phyloP scores from a whole-genome alignment of 2,888 invertebrate genomes.

The Tyria jacobaeae region DNA sequence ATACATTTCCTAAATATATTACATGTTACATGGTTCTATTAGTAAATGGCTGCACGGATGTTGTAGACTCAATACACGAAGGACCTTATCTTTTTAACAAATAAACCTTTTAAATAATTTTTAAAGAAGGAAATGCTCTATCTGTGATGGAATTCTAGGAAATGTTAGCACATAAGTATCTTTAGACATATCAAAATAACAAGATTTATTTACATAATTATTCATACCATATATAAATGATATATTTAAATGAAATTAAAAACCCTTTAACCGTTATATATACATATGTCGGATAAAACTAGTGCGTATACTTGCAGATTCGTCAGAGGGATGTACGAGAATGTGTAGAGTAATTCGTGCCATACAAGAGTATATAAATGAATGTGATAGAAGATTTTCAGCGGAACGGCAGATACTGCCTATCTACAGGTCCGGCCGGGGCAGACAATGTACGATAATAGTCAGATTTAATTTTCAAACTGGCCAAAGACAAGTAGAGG shows the following conservation, averaged over 20 bases:
- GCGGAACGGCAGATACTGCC: slow-evolving; percentile 96
- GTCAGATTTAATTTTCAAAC: slow-evolving; percentile 93
- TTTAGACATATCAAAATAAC: too few species aligned
- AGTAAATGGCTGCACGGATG: too few species aligned
- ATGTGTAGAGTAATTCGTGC: slow-evolving; percentile 98
- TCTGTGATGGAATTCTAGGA: not conserved
- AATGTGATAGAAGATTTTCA: slow-evolving; percentile 95
- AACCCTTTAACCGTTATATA: not conserved
- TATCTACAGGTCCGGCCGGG: slow-evolving; percentile 95
- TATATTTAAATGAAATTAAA: not conserved
- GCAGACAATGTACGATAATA: slow-evolving; percentile 94
- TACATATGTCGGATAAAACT: not conserved
- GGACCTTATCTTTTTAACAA: too few species aligned
- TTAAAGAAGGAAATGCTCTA: not conserved
- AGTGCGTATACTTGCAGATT: slow-evolving; percentile 61
- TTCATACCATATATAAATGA: not conserved
- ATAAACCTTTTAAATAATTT: too few species aligned
- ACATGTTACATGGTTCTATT: too few species aligned
- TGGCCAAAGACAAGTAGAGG: slow-evolving; percentile 95
- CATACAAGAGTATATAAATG: slow-evolving; percentile 97
- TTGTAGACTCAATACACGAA: too few species aligned
- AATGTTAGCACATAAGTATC: too few species aligned
- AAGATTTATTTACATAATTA: not conserved
- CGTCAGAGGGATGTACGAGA: slow-evolving; percentile 82
- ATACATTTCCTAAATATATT: too few species aligned